Evolutionary conservation across 2,113 vertebrate genomes (phyloP), one percentile per base, ranked within the genome.

Genomic region (Python bivittatus): DNA sequence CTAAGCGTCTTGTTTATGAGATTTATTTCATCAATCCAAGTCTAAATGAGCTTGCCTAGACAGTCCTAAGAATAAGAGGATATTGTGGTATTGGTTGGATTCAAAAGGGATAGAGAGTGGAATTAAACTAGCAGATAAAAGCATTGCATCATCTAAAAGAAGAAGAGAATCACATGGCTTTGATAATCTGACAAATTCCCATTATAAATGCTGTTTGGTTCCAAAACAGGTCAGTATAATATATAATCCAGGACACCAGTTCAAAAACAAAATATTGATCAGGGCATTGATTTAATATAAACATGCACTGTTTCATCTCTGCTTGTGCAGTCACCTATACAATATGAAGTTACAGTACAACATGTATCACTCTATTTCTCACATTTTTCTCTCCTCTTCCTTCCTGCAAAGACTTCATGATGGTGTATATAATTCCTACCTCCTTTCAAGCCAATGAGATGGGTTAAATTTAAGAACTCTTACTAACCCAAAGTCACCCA

Each of bases 1-100:
- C 58, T 13, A 27, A 97, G 96, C n/a, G n/a, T n/a, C 38, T 90
- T 95, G 33, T 92, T 96, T 94, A 86, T 87, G 92, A 94, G 94
- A 91, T 13, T 38, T 0, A 64, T 85, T 56, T 92, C 86, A 90
- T 93, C n/a, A 91, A 12, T 12, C 38, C 1, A 58, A 57, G 38
- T 58, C 7, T 1, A 5, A 58, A 48, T 1, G 0, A 64, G 92
- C 90, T 92, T 84, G 22, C 27, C 13, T 61, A 56, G 48, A 92
- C 6, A 56, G 22, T 61, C 27, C 13, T 84, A 84, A 84, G 20
- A 89, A 12, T 13, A n/a, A 6, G 20, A 83, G 33, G 6, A 33
- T 92, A 57, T 4, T 60, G 7, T 25, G 42, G 22, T 29, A 88
- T 33, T 60, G 29, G 33, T 27, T 84, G 20, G 29, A 42, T 60